Evolutionary conservation across 2,113 vertebrate genomes (phyloP), one percentile per base, ranked within the genome.

Genomic region (Rynchops niger): DNA sequence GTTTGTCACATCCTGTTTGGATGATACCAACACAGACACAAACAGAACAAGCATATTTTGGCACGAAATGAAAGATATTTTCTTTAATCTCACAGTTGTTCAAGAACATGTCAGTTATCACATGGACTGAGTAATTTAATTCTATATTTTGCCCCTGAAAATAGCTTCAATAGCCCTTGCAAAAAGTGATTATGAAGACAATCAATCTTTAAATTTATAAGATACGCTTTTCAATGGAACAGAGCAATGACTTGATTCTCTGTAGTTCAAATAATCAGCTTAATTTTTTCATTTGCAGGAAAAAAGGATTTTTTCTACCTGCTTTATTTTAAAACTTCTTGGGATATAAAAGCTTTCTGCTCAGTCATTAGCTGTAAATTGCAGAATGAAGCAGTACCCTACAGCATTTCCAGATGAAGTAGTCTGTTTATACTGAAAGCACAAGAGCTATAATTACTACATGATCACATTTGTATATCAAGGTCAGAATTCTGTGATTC

Each of bases 401-500:
- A 80, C 90, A 94, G 81, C 86, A 90, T 93, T 96, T 96, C 65
- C 82, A 94, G 90, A 93, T 81, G 38, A 94, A 96, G 85, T 40
- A 86, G 83, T 93, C 93, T 97, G 95, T 97, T 97, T 96, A 94
- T 82, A 97, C 73, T 94, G 94, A 97, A 90, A 89, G 62, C 56
- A 91, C 83, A 78, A 95, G 79, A 94, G 79, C 96, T 97, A 53
- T 97, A 97, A 98, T 98, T 97, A 97, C 93, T 76, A 88, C 87
- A 92, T 94, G 93, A 95, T 96, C 91, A 61, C 90, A 93, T 91
- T 95, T 97, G 93, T 96, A 70, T 66, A 96, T 93, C 97, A 92
- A 95, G 97, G 97, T 98, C 97, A 98, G 92, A 96, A 96, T 94
- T 97, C 74, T 82, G 95, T 95, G 97, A 96, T 97, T 97, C 96